Evolutionary conservation across 2,888 invertebrate species (phyloP).

Genomic region (Notodromas monacha): DNA sequence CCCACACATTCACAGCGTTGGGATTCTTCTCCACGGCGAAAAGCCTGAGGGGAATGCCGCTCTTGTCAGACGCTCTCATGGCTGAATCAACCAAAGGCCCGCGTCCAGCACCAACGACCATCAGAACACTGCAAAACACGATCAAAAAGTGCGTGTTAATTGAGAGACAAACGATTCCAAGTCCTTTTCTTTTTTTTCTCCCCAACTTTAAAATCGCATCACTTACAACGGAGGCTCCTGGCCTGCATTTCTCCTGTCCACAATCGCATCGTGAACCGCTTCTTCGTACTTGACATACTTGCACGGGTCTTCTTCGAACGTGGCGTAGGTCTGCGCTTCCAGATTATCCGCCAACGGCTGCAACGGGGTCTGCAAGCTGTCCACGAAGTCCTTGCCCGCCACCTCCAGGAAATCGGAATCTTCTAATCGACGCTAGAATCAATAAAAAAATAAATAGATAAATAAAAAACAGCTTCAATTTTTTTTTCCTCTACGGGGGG

Average conservation of each 20-base stretch:
- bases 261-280: constrained; percentile 42
- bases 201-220: background rate
- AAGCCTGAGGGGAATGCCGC: constrained; percentile 36
- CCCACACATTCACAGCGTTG: constrained; percentile 47
- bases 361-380: constrained; percentile 55
- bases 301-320: constrained; percentile 85
- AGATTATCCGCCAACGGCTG: constrained; percentile 85
- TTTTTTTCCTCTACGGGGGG: too few relatives aligned
- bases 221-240: background rate
- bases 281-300: constrained; percentile 66
- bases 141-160: too few relatives aligned
- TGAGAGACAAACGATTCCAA: too few relatives aligned
- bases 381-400: constrained; percentile 57
- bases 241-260: constrained; percentile 17
- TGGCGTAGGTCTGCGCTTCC: constrained; percentile 79
- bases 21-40: constrained; percentile 96
- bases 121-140: constrained; percentile 23
- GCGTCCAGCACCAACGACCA: constrained; percentile 75
- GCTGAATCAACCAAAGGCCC: constrained; percentile 77
- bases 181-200: too few relatives aligned
- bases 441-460: constrained; percentile 2
- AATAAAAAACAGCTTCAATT: too few relatives aligned
- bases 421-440: constrained; percentile 14
- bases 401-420: too few relatives aligned
- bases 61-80: constrained; percentile 37